Evolutionary conservation across 2,888 invertebrate species (phyloP).

Genomic region (Amphipyra berbera): DNA sequence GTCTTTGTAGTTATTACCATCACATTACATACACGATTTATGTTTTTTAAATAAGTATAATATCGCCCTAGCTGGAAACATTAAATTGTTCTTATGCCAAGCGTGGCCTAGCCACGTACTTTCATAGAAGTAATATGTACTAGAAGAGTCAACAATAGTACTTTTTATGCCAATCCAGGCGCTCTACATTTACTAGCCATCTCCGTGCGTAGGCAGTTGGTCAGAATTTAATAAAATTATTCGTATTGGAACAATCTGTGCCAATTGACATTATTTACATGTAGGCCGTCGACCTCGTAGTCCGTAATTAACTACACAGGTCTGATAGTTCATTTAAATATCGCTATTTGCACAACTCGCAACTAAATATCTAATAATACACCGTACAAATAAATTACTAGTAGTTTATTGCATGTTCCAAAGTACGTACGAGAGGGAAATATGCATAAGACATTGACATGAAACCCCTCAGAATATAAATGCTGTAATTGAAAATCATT

Average conservation of each 20-base stretch:
- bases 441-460: conserved; percentile 26
- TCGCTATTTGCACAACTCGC: conserved; percentile 15
- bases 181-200: too few species aligned
- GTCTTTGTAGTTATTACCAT: background rate
- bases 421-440: conserved; percentile 4
- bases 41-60: too few species aligned
- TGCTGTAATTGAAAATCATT: conserved; percentile 38
- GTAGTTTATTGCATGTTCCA: background rate
- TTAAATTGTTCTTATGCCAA: too few species aligned
- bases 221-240: conserved; percentile 44
- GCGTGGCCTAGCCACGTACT: too few species aligned
- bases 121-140: too few species aligned
- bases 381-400: background rate
- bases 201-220: too few species aligned
- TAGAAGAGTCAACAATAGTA: too few species aligned
- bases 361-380: conserved; percentile 12
- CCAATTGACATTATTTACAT: conserved; percentile 54
- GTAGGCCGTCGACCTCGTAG: conserved; percentile 43
- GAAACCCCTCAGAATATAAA: conserved; percentile 36
- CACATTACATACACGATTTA: background rate
- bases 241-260: conserved; percentile 38
- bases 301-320: conserved; percentile 38
- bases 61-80: too few species aligned
- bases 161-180: too few species aligned
- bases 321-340: conserved; percentile 23